phyloP scores from a whole-genome alignment of 2,888 invertebrate species.

The Lypha dubia region DNA sequence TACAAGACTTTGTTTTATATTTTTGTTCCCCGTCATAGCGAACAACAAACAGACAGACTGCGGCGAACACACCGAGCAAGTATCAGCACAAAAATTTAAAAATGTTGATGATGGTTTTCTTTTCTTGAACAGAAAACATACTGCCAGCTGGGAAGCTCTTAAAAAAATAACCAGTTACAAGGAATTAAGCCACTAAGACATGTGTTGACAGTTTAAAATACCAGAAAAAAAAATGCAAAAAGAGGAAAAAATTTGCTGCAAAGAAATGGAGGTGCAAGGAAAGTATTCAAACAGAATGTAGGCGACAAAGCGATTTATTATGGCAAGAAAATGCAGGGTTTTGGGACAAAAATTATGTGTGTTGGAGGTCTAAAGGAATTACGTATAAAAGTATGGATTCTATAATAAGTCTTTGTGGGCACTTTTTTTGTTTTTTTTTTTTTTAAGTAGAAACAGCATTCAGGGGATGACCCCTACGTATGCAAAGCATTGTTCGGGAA shows the following conservation, averaged over 20 bases:
- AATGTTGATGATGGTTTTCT: constrained; percentile 47
- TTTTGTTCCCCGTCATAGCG: neutral
- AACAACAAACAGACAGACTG: no score
- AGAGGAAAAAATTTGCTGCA: neutral
- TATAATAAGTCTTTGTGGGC: no score
- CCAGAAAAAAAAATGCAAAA: constrained; percentile 22
- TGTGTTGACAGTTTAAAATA: constrained; percentile 71
- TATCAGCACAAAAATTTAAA: constrained; percentile 33
- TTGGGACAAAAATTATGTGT: no score
- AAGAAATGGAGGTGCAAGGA: neutral
- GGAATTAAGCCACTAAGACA: constrained; percentile 70
- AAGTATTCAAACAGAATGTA: neutral
- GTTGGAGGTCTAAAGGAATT: neutral
- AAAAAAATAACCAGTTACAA: constrained; percentile 35
- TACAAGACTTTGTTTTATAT: constrained; percentile 10
- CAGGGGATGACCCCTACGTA: no score
- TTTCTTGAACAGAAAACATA: constrained; percentile 36
- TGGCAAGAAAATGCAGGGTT: no score
- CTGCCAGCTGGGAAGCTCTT: constrained; percentile 25
- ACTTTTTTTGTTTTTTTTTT: no score
- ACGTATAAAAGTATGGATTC: no score
- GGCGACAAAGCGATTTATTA: constrained; percentile 9
- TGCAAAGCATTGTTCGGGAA: no score
- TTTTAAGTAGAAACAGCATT: no score
- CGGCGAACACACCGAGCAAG: neutral